phyloP scores from a whole-genome alignment of 2,888 invertebrate species.

The Xestoiulus laeticollis region DNA sequence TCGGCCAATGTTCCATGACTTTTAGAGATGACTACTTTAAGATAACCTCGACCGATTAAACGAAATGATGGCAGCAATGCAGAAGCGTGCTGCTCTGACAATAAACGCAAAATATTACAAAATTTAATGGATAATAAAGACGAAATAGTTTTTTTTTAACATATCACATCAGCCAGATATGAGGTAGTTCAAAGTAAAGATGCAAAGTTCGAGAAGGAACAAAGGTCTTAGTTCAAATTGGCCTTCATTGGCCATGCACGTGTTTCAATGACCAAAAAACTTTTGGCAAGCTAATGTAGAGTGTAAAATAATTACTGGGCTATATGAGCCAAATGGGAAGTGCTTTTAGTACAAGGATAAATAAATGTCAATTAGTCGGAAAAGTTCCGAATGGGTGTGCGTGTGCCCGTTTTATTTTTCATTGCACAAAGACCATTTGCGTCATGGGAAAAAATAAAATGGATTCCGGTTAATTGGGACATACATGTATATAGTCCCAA shows the following conservation, averaged over 20 bases:
- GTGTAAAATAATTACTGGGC: not conserved
- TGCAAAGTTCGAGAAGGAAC: not conserved
- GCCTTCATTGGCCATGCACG: not conserved
- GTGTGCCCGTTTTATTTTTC: not conserved
- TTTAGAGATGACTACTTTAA: not conserved
- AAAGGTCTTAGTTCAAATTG: not conserved
- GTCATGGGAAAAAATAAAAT: not conserved
- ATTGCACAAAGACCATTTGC: not conserved
- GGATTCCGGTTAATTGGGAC: no score
- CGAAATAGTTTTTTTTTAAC: not conserved
- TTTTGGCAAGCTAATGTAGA: not conserved
- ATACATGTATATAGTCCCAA: no score
- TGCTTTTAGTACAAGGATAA: slow-evolving; percentile 4
- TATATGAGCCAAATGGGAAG: not conserved
- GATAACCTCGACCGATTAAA: slow-evolving; percentile 20
- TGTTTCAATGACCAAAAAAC: not conserved
- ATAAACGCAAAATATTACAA: not conserved
- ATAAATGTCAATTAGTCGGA: not conserved
- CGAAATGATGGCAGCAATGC: not conserved
- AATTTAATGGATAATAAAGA: not conserved
- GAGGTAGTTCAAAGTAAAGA: not conserved
- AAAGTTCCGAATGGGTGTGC: not conserved
- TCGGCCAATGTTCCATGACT: not conserved
- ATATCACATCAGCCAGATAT: not conserved
- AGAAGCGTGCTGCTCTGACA: not conserved